A percentile compares a stretch with the other conserved stretches of the same genome.
phyloP scores from a whole-genome alignment of 2,888 invertebrate species.

The Oscheius sp. region DNA sequence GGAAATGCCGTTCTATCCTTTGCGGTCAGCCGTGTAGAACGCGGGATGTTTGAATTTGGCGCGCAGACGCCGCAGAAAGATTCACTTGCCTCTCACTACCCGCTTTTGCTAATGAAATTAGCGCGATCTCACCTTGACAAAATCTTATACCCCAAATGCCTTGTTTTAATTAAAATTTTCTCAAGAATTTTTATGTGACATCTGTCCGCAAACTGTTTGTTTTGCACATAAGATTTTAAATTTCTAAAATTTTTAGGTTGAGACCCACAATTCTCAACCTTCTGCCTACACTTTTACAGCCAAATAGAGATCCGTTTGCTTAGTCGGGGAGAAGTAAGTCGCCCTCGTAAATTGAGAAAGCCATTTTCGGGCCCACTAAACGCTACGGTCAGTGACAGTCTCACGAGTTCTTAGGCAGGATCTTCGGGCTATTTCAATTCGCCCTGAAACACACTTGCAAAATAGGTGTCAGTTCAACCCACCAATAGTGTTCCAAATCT shows the following conservation, averaged over 20 bases:
- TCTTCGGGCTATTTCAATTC: background rate
- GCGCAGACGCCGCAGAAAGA: slow-evolving; percentile 12
- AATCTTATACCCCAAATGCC: background rate
- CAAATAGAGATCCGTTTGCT: background rate
- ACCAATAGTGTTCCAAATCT: slow-evolving; percentile 23
- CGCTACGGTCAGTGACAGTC: slow-evolving; percentile 15
- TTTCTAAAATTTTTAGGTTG: background rate
- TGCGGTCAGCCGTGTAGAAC: background rate
- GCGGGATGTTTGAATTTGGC: slow-evolving; percentile 25
- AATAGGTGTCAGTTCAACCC: background rate
- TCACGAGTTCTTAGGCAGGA: slow-evolving; percentile 7
- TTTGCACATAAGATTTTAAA: slow-evolving; percentile 6
- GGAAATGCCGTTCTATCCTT: background rate
- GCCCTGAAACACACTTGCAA: too few species aligned
- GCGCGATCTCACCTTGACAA: background rate
- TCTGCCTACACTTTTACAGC: background rate
- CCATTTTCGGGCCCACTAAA: slow-evolving; percentile 26
- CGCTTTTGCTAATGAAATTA: slow-evolving; percentile 9
- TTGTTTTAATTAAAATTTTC: background rate
- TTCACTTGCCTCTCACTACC: background rate
- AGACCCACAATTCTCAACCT: too few species aligned
- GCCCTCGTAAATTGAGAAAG: slow-evolving; percentile 28
- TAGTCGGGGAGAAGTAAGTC: slow-evolving; percentile 10
- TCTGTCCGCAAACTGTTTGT: slow-evolving; percentile 8
- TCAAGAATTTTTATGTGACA: background rate